phyloP scores from a whole-genome alignment of 2,113 vertebrate species.

The Corythaeola cristata region DNA sequence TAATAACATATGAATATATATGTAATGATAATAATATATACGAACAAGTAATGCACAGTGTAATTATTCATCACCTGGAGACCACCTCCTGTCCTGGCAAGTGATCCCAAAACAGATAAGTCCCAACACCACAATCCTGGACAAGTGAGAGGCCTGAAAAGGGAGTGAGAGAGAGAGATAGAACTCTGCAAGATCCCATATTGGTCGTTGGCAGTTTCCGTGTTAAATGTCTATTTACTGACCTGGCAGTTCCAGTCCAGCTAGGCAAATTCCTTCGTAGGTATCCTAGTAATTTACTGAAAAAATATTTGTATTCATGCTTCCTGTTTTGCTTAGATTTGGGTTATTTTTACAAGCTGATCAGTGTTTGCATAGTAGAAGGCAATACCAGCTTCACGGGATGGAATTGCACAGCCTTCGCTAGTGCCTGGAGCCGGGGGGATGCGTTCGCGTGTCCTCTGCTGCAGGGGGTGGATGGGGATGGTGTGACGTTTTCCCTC shows the following conservation, averaged over 20 bases:
- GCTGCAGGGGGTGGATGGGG: background rate
- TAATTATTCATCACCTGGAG: too few relatives aligned
- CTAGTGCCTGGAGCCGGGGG: background rate
- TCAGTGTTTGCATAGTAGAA: background rate
- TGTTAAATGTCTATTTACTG: background rate
- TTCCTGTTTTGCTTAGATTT: background rate
- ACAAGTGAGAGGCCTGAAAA: too few relatives aligned
- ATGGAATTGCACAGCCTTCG: background rate
- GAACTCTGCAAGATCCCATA: background rate
- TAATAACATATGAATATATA: too few relatives aligned
- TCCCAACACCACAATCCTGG: too few relatives aligned
- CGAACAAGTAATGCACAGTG: too few relatives aligned
- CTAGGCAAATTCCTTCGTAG: background rate
- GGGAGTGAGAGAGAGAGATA: too few relatives aligned
- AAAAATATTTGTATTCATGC: background rate
- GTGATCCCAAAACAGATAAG: too few relatives aligned
- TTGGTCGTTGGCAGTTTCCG: background rate
- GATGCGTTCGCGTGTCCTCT: fast-evolving
- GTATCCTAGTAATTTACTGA: too few relatives aligned
- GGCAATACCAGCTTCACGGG: background rate
- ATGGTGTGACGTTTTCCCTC: background rate
- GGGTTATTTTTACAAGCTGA: background rate
- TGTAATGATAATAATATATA: too few relatives aligned
- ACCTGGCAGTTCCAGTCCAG: background rate
- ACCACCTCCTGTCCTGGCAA: too few relatives aligned